Conservation (phyloP, 2,113 vertebrate species). For the Agelaius phoeniceus region DNA sequence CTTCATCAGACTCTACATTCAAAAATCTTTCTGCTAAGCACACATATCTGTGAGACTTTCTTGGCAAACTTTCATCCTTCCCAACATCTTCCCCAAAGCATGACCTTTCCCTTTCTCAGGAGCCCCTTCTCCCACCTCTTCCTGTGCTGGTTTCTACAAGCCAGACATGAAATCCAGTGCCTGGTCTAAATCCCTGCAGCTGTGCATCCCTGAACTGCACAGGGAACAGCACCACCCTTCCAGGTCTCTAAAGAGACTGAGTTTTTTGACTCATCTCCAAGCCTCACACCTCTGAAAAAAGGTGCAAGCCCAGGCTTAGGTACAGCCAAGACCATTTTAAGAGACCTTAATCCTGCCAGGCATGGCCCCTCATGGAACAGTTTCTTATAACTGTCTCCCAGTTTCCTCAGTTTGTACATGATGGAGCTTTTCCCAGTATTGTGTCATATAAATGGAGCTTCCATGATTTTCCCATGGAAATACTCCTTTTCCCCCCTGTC, state of each 20-base stretch:
- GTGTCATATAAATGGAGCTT: background rate
- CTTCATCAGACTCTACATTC: too few species aligned
- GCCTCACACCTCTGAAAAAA: background rate
- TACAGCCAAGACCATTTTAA: background rate
- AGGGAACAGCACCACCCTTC: background rate
- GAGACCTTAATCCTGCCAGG: background rate
- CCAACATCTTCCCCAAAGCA: background rate
- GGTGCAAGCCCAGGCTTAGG: background rate
- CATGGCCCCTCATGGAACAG: background rate
- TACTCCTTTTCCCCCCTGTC: background rate
- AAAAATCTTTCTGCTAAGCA: too few species aligned
- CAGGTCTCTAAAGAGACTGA: background rate
- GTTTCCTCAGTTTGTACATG: background rate
- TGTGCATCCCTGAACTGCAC: background rate
- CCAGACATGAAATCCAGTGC: background rate
- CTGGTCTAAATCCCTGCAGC: background rate
- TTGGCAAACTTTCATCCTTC: too few species aligned
- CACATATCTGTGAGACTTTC: too few species aligned
- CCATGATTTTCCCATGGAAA: background rate
- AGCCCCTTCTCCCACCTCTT: background rate
- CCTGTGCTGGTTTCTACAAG: background rate
- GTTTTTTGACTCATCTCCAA: background rate
- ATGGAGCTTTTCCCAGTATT: background rate
- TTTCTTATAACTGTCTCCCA: background rate
- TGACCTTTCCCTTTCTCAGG: background rate